A percentile compares a stretch with the other conserved stretches of the same genome.
These are phyloP conservation scores for Notodonta dromedarius DNA, from an alignment of 2,888 invertebrate genomes.

Conservation along the genomic window DNA sequence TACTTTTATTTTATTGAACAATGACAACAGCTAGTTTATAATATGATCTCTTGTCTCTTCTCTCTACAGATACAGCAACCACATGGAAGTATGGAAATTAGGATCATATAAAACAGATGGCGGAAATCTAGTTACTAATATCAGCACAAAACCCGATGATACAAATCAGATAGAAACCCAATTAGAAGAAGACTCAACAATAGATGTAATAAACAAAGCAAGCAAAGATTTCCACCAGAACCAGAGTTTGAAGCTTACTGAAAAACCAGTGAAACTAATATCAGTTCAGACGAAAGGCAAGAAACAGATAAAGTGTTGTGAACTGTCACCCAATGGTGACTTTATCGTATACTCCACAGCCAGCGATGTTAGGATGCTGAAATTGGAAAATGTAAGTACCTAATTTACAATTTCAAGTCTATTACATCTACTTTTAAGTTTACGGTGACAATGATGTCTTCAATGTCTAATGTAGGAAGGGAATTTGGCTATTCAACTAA, in stretches of 20 bases:
- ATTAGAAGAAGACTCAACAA: constrained; percentile 63
- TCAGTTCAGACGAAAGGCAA: constrained; percentile 86
- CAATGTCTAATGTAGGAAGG: too few species aligned
- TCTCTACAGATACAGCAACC: constrained; percentile 77
- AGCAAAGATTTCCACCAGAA: constrained; percentile 41
- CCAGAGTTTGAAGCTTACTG: constrained; percentile 65
- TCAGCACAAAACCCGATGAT: constrained; percentile 38
- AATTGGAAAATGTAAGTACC: constrained; percentile 82
- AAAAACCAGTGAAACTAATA: constrained; percentile 87
- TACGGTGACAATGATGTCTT: too few species aligned
- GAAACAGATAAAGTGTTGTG: constrained; percentile 88
- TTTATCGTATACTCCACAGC: constrained; percentile 91
- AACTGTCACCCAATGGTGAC: constrained; percentile 88
- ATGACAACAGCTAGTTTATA: too few species aligned
- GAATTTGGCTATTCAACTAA: too few species aligned
- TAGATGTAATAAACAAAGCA: constrained; percentile 47
- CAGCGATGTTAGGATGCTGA: constrained; percentile 86
- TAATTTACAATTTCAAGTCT: too few species aligned
- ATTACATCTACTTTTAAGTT: too few species aligned
- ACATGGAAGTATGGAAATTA: constrained; percentile 81
- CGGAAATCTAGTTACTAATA: constrained; percentile 75
- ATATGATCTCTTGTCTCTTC: too few species aligned
- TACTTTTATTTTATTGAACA: too few species aligned
- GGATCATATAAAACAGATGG: constrained; percentile 82
- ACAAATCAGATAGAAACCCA: constrained; percentile 37